phyloP scores from a whole-genome alignment of 2,113 vertebrate genomes.

The Pteropus alecto region DNA sequence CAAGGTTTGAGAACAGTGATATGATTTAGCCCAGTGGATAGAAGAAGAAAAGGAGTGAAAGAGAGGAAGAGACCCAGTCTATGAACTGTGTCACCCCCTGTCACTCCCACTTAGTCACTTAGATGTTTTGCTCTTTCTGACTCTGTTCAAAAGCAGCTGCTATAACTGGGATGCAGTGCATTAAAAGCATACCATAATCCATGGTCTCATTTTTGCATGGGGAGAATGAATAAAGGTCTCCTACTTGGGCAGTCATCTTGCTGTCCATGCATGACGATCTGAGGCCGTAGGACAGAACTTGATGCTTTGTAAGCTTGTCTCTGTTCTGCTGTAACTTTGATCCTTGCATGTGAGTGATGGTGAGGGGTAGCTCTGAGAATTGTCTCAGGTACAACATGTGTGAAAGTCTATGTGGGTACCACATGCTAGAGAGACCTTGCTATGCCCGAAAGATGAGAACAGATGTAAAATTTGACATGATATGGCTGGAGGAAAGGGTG shows the following conservation, averaged over 20 bases:
- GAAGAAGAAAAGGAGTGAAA: background rate
- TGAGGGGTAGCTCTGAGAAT: background rate
- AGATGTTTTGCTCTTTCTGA: background rate
- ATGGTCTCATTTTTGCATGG: background rate
- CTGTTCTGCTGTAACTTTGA: background rate
- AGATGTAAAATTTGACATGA: background rate
- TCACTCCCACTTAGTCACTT: background rate
- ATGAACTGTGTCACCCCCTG: rapidly evolving
- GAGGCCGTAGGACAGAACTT: background rate
- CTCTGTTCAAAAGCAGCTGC: background rate
- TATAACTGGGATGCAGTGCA: background rate
- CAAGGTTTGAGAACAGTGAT: background rate
- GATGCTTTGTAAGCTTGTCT: background rate
- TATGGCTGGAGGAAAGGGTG: background rate
- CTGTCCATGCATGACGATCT: rapidly evolving
- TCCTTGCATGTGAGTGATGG: background rate
- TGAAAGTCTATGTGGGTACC: background rate
- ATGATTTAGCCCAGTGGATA: background rate
- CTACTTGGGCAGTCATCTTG: background rate
- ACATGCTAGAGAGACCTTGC: background rate
- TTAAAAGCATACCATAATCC: background rate
- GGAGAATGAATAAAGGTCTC: background rate
- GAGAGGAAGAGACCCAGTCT: background rate
- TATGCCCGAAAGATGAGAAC: background rate
- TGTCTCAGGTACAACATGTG: no score